Conservation (phyloP, 2,888 invertebrate genomes). For the Nephrotoma flavescens region DNA sequence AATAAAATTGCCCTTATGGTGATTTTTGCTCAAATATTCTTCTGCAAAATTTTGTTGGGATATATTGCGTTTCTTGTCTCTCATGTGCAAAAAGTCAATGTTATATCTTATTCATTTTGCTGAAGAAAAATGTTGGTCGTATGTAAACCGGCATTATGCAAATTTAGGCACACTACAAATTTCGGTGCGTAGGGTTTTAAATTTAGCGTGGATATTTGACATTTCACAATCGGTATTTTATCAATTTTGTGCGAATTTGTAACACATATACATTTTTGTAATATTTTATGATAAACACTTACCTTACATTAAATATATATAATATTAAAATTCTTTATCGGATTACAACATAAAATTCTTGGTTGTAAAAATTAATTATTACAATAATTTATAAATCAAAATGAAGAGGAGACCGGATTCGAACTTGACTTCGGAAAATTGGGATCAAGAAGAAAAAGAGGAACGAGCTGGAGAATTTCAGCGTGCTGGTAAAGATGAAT, state of each 20-base stretch:
- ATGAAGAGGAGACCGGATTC: conserved; percentile 55
- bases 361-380: not conserved
- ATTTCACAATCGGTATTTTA: not conserved
- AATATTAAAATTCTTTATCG: not conserved
- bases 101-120: no score
- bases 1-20: no score
- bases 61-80: no score
- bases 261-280: not conserved
- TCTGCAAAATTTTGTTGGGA: no score
- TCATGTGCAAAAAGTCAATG: no score
- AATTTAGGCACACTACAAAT: no score
- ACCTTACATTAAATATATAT: not conserved
- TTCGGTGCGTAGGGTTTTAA: not conserved
- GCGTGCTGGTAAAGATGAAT: conserved; percentile 48
- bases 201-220: not conserved
- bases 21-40: no score
- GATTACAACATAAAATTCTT: not conserved
- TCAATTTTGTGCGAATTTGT: not conserved
- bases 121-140: no score
- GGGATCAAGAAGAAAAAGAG: conserved; percentile 62
- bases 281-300: not conserved
- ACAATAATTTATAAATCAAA: not conserved
- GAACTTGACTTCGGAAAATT: conserved; percentile 71
- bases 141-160: no score
- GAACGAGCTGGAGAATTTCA: conserved; percentile 64